phyloP scores from a whole-genome alignment of 1,140 invertebrate genomes.

The Drosophila seguyi region DNA sequence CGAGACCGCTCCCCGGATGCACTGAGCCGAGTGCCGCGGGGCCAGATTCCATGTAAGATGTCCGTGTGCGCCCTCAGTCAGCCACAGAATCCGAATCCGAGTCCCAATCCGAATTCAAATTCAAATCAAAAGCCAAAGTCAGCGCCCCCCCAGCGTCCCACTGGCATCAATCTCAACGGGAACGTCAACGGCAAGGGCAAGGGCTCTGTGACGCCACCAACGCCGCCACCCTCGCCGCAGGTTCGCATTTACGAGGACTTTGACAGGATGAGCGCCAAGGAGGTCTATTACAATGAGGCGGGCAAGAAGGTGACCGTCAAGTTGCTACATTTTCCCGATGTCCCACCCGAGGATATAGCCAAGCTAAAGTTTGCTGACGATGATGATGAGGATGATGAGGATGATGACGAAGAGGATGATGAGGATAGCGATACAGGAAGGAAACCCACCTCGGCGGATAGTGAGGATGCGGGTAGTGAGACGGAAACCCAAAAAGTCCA shows the following conservation, averaged over 20 bases:
- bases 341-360: slow-evolving; percentile 78
- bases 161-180: slow-evolving; percentile 1
- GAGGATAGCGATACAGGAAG: slow-evolving; percentile 40
- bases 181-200: slow-evolving; percentile 13
- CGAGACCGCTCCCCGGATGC: slow-evolving; percentile 16
- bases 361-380: slow-evolving; percentile 80
- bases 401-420: slow-evolving; percentile 23
- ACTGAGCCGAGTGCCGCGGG: slow-evolving; percentile 38
- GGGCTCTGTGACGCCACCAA: slow-evolving; percentile 46
- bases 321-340: slow-evolving; percentile 80
- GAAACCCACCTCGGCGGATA: slow-evolving; percentile 31
- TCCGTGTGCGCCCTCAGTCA: slow-evolving; percentile 68
- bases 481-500: slow-evolving; percentile 31
- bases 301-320: slow-evolving; percentile 83
- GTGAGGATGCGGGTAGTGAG: slow-evolving; percentile 55
- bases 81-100: slow-evolving; percentile 22
- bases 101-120: slow-evolving; percentile 18
- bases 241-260: slow-evolving; percentile 85
- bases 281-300: slow-evolving; percentile 84
- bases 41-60: slow-evolving; percentile 75
- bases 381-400: slow-evolving; percentile 31
- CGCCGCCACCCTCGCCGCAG: slow-evolving; percentile 71
- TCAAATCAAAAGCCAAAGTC: slow-evolving; percentile 30
- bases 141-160: slow-evolving; percentile 1
- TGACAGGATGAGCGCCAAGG: slow-evolving; percentile 85